Conservation (phyloP, 2,797 vertebrate genomes). For the Lepus townsendii region DNA sequence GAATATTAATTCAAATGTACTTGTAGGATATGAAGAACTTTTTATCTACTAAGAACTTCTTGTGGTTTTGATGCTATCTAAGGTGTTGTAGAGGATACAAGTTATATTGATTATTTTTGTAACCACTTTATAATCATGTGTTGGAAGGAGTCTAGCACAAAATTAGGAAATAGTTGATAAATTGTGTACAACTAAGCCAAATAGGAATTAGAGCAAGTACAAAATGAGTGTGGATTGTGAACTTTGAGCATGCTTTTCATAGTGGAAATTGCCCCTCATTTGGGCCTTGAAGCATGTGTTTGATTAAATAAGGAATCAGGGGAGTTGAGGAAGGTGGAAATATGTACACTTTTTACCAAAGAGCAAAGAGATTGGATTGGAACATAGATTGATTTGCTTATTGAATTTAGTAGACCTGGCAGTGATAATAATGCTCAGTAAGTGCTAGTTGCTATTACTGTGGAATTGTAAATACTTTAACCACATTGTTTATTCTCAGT, state of each 20-base stretch:
- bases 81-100: neutral
- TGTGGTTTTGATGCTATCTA: neutral
- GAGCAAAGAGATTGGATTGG: neutral
- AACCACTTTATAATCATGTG: constrained; percentile 41
- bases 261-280: neutral
- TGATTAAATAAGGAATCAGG: neutral
- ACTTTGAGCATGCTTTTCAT: neutral
- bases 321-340: constrained; percentile 8
- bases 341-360: neutral
- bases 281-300: constrained; percentile 4
- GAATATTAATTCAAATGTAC: neutral
- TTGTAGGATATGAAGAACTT: neutral
- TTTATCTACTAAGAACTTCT: constrained; percentile 4
- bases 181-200: constrained; percentile 13
- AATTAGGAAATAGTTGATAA: constrained; percentile 11
- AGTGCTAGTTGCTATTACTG: neutral
- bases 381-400: neutral
- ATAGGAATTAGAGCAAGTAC: constrained; percentile 12
- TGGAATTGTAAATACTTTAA: neutral
- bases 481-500: constrained; percentile 23
- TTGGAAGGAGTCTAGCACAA: constrained; percentile 35
- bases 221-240: constrained; percentile 1
- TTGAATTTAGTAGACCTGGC: constrained; percentile 11
- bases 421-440: neutral
- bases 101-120: neutral